A percentile compares a stretch with the other conserved stretches of the same genome.
Conservation (phyloP, 2,888 invertebrate genomes). For the Pedicia rivosa region DNA sequence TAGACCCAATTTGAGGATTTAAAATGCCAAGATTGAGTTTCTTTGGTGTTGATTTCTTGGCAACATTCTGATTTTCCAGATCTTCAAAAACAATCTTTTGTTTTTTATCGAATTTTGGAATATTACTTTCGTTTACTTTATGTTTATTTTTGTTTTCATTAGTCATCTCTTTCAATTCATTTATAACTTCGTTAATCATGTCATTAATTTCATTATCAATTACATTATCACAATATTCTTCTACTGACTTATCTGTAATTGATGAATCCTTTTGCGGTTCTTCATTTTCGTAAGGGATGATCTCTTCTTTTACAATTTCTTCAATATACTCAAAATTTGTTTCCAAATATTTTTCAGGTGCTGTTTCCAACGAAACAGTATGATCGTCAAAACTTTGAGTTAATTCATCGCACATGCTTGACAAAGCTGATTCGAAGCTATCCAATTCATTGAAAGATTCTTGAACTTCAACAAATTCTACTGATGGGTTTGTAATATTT, state of each 20-base stretch:
- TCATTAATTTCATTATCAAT: too few relatives aligned
- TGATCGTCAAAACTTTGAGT: too few relatives aligned
- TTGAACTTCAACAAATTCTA: too few relatives aligned
- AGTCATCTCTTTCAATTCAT: not conserved
- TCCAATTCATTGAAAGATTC: too few relatives aligned
- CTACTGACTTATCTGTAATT: not conserved
- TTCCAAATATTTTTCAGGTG: slow-evolving; percentile 1
- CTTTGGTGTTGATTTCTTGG: slow-evolving; percentile 8
- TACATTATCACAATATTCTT: too few relatives aligned
- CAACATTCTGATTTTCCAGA: slow-evolving; percentile 1
- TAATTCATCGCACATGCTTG: too few relatives aligned
- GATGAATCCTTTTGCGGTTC: not conserved
- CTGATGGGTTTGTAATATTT: too few relatives aligned
- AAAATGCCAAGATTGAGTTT: not conserved
- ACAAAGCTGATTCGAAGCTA: too few relatives aligned
- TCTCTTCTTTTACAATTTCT: not conserved
- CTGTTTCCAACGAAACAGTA: not conserved
- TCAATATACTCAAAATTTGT: not conserved
- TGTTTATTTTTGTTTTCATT: slow-evolving; percentile 6
- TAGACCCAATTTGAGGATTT: not conserved
- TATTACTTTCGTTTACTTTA: not conserved
- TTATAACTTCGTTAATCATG: not conserved
- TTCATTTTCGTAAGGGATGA: not conserved
- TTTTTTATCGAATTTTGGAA: not conserved
- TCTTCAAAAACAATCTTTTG: slow-evolving; percentile 9